Evolutionary conservation across 2,113 vertebrate genomes (phyloP).

Genomic region (Falcunculus frontatus): DNA sequence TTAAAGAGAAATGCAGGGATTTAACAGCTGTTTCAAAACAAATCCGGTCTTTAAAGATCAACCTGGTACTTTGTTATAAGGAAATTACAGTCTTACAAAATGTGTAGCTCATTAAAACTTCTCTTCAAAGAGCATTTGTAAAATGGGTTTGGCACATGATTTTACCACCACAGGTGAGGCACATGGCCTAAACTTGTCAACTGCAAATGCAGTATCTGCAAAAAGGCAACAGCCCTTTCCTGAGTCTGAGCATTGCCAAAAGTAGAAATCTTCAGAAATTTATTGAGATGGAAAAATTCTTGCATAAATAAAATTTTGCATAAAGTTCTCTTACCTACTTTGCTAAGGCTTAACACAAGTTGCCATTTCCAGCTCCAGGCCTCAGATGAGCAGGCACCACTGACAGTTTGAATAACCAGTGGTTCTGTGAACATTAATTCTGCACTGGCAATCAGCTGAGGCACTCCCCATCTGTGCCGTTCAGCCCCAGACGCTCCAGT

Average conservation of each 20-base stretch:
- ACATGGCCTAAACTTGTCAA: fast-evolving
- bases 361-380: not conserved
- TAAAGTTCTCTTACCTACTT: not conserved
- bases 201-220: not conserved
- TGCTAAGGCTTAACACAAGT: not conserved
- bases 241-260: not conserved
- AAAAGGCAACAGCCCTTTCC: not conserved
- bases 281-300: not conserved
- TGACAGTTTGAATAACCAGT: not conserved
- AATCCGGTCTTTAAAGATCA: not conserved
- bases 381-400: not conserved
- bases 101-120: not conserved
- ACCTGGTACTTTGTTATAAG: not conserved
- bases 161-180: not conserved
- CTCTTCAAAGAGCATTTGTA: not conserved
- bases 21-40: not conserved
- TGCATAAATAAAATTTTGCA: not conserved
- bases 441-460: not conserved
- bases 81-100: not conserved
- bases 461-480: not conserved
- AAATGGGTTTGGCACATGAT: not conserved
- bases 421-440: not conserved
- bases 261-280: not conserved
- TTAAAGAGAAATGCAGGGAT: constrained; percentile 53
- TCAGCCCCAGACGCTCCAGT: not conserved